These are phyloP conservation scores for Nibea coibor DNA, from an alignment of 2,113 vertebrate species.

Conservation along the genomic window DNA sequence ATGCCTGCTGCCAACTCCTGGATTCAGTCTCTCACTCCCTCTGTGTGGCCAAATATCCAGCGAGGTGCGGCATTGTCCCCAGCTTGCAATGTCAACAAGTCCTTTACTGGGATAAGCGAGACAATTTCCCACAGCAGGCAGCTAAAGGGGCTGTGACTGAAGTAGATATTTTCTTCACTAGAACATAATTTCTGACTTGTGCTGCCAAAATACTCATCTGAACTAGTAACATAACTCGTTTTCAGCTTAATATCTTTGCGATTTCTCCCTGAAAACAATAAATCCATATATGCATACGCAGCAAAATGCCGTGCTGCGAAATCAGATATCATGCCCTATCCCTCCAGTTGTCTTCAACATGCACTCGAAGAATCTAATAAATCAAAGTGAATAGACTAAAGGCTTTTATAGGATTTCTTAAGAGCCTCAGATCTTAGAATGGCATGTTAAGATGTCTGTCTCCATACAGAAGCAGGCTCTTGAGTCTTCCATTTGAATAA, in stretches of 20 bases:
- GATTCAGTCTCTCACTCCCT: slow-evolving; percentile 23
- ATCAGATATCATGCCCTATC: slow-evolving; percentile 19
- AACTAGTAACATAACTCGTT: not conserved
- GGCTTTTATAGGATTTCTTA: slow-evolving; percentile 21
- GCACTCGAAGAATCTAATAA: slow-evolving; percentile 16
- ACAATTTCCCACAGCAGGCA: slow-evolving; percentile 35
- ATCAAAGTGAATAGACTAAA: slow-evolving; percentile 15
- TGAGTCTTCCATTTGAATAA: slow-evolving; percentile 28
- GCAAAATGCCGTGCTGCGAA: not conserved
- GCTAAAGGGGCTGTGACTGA: slow-evolving; percentile 6
- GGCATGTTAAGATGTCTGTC: slow-evolving; percentile 40
- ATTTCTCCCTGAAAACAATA: not conserved
- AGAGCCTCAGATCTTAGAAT: slow-evolving; percentile 10
- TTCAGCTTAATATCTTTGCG: not conserved
- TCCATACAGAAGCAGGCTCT: not conserved
- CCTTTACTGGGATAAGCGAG: slow-evolving; percentile 42
- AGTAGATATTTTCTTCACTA: not conserved
- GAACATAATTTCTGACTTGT: slow-evolving; percentile 7
- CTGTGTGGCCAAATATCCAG: slow-evolving; percentile 33
- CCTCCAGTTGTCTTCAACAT: slow-evolving; percentile 17
- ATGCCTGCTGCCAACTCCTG: slow-evolving; percentile 35
- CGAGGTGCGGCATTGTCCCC: slow-evolving; percentile 38
- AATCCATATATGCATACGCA: not conserved
- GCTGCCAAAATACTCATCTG: slow-evolving; percentile 11
- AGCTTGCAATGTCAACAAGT: slow-evolving; percentile 51